Evolutionary conservation across 1,140 invertebrate species (phyloP).

Genomic region (Physella acuta): DNA sequence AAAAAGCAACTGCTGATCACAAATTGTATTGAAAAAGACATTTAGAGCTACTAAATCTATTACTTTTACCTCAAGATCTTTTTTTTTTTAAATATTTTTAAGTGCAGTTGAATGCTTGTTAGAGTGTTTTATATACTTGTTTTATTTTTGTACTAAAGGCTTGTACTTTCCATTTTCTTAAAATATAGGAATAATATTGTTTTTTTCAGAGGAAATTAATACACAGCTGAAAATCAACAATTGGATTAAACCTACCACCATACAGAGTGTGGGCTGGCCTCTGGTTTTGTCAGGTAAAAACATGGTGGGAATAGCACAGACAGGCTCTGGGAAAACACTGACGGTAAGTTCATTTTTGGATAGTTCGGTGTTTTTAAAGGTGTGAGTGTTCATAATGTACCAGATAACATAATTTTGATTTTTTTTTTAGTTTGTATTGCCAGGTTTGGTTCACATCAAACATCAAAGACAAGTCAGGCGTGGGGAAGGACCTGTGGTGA

Average conservation of each 20-base stretch:
- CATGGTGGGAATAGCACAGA: slow-evolving; percentile 68
- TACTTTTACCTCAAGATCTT: background rate
- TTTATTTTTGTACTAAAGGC: background rate
- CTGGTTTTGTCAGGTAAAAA: slow-evolving; percentile 89
- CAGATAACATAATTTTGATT: no score
- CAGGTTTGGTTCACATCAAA: slow-evolving; percentile 87
- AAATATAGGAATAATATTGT: slow-evolving; percentile 16
- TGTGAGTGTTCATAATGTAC: no score
- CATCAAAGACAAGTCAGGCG: slow-evolving; percentile 78
- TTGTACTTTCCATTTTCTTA: background rate
- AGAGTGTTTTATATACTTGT: background rate
- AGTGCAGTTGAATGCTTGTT: background rate
- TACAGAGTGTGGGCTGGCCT: slow-evolving; percentile 70
- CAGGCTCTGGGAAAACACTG: slow-evolving; percentile 63
- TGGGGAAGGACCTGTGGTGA: slow-evolving; percentile 86
- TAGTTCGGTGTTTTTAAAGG: no score
- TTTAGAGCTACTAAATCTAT: background rate
- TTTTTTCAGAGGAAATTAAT: slow-evolving; percentile 57
- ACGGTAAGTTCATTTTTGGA: slow-evolving; percentile 43
- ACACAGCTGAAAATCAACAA: slow-evolving; percentile 44
- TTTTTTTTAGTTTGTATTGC: slow-evolving; percentile 65
- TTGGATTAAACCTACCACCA: slow-evolving; percentile 82
- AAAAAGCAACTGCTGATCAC: background rate
- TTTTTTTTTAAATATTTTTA: background rate
- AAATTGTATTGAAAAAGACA: background rate